phyloP scores from a whole-genome alignment of 2,113 vertebrate species.

The Petrocephalus microphthalmus region DNA sequence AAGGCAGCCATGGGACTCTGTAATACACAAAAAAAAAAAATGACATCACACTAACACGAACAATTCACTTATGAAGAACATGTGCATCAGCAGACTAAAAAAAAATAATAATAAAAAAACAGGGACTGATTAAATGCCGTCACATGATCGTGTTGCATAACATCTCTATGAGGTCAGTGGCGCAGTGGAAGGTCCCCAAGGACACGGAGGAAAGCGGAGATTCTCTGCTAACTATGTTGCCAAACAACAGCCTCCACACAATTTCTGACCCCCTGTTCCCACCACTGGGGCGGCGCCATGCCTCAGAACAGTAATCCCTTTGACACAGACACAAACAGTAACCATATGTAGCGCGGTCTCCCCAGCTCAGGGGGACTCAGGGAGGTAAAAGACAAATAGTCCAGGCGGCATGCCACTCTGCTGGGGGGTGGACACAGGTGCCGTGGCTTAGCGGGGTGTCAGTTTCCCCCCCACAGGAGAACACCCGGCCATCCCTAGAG shows the following conservation, averaged over 20 bases:
- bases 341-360: not conserved
- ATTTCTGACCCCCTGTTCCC: not conserved
- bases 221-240: not conserved
- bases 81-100: not conserved
- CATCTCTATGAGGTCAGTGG: not conserved
- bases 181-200: not conserved
- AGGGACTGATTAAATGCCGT: not conserved
- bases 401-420: not conserved
- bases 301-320: not conserved
- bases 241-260: not conserved
- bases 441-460: not conserved
- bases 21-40: not conserved
- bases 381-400: not conserved
- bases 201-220: not conserved
- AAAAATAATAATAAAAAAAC: not conserved
- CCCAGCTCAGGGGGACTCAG: not conserved
- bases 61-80: not conserved
- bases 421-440: not conserved
- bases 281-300: not conserved
- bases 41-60: not conserved
- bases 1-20: slow-evolving; percentile 52
- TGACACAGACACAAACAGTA: not conserved
- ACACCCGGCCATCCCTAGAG: not conserved
- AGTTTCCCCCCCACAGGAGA: not conserved
- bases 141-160: not conserved